Base-by-base conservation (phyloP, 2,797 vertebrate genomes). In the Euphonia xanthogaster region DNA sequence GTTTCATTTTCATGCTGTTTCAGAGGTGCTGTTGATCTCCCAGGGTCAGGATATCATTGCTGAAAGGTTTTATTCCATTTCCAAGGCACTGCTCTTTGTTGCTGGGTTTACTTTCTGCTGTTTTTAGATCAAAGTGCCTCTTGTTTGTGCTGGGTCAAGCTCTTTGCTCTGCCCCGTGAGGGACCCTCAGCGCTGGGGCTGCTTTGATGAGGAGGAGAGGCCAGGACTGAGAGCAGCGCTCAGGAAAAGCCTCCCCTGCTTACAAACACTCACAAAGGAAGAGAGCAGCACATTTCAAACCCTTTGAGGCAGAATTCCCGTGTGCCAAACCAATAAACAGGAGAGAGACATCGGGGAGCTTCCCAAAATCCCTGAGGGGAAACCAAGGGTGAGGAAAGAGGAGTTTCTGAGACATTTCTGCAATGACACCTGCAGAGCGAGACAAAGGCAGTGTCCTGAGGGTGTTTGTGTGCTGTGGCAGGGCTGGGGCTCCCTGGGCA, bases 401-500 rank as follows among this genome's bases (percentile, higher is more conserved):
- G 18, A 60, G 35, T 13, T 25, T 9, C 35, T 11, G 55, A 37
- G 16, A 12, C 11, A 6, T 37, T 22, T 30, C 27, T 30, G 6
- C 58, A 30, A 15, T 4, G 27, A 4, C 27, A 2, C 27, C 20
- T 40, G 27, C 58, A 10, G 11, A 61, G 2, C 1, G 27, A 15
- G 27, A 4, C 27, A 10, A 10, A 21, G 5, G 4, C 57, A 5
- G 33, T 1, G 16, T 14, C 6, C 24, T 14, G 12, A 3, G 35
- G 35, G 3, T 28, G 18, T 20, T 37, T 9, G 7, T 13, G 57
- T 19, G 11, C 6, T 2, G 17, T 6, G 55, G 55, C 55, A 58
- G 55, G 12, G 50, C 39, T 40, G 40, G 40, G 48, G 48, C 27
- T 51, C 48, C 48, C 27, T 24, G n/a, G 16, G n/a, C 24, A 8